phyloP scores from a whole-genome alignment of 2,113 vertebrate genomes.

The Anseranas semipalmata region DNA sequence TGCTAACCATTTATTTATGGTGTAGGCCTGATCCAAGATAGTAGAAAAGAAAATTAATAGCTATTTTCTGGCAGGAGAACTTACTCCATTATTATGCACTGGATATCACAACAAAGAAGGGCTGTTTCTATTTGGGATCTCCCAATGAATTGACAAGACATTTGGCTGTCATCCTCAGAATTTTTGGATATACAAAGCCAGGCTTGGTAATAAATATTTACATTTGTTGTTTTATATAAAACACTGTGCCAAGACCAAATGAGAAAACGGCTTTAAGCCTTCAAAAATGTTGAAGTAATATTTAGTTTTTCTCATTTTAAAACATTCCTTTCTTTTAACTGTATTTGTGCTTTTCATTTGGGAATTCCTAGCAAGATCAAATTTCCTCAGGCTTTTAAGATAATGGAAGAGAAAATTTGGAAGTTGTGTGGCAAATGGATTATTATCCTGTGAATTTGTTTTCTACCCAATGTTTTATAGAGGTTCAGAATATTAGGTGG shows the following conservation, averaged over 20 bases:
- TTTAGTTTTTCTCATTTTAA: not conserved
- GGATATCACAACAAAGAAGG: not conserved
- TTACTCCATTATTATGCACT: not conserved
- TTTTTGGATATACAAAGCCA: constrained; percentile 2
- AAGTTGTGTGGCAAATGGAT: not conserved
- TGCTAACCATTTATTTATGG: not conserved
- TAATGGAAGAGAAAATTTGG: not conserved
- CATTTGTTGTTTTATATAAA: not conserved
- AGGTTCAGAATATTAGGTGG: not conserved
- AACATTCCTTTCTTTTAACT: not conserved
- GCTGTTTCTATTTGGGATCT: not conserved
- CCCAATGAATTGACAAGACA: not conserved
- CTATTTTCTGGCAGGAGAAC: not conserved
- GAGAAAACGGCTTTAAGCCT: constrained; percentile 1
- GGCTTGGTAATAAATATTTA: constrained; percentile 30
- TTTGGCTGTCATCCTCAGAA: constrained; percentile 4
- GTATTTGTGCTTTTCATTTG: not conserved
- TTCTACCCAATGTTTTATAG: not conserved
- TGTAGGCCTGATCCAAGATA: not conserved
- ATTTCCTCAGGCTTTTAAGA: not conserved
- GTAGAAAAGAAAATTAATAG: constrained; percentile 15
- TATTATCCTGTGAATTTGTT: not conserved
- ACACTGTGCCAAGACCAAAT: not conserved
- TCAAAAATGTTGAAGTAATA: not conserved
- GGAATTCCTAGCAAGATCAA: not conserved